Conservation (phyloP, 2,113 vertebrate genomes). For the Quiscalus mexicanus region DNA sequence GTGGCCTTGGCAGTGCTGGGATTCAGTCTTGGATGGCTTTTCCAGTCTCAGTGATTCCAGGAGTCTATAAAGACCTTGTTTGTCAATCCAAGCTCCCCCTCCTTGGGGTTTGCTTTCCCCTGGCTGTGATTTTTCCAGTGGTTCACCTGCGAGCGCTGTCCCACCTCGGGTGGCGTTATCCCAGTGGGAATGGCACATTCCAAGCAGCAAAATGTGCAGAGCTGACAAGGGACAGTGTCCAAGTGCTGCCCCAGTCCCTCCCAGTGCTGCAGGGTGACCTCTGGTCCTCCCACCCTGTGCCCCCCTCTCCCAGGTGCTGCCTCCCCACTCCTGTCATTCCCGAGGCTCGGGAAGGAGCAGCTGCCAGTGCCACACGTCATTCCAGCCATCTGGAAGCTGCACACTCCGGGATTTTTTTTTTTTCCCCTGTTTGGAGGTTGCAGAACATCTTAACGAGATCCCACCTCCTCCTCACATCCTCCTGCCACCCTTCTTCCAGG, state of each 20-base stretch:
- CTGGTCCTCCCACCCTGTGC: not conserved
- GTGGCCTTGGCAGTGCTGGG: not conserved
- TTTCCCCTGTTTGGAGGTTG: not conserved
- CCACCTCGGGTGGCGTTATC: rapidly evolving
- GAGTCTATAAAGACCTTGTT: not conserved
- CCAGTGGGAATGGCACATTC: rapidly evolving
- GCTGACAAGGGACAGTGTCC: rapidly evolving
- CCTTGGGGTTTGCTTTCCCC: rapidly evolving
- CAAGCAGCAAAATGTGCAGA: rapidly evolving
- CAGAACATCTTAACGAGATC: not conserved
- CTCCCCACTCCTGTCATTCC: not conserved
- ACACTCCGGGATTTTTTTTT: not conserved
- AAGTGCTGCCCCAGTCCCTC: not conserved
- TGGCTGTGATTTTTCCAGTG: rapidly evolving
- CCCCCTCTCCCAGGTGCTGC: not conserved
- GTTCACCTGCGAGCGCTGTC: rapidly evolving
- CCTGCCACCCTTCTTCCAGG: not conserved
- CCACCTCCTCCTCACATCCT: not conserved
- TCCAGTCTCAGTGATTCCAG: not conserved
- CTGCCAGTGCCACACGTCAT: rapidly evolving
- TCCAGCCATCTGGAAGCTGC: not conserved
- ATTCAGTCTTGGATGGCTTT: rapidly evolving
- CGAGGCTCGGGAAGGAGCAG: not conserved
- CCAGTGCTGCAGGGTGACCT: not conserved
- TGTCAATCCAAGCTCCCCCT: not conserved